Evolutionary conservation across 2,888 invertebrate species (phyloP), one percentile per base, ranked within the genome.

Genomic region (Ditylenchus weischeri): DNA sequence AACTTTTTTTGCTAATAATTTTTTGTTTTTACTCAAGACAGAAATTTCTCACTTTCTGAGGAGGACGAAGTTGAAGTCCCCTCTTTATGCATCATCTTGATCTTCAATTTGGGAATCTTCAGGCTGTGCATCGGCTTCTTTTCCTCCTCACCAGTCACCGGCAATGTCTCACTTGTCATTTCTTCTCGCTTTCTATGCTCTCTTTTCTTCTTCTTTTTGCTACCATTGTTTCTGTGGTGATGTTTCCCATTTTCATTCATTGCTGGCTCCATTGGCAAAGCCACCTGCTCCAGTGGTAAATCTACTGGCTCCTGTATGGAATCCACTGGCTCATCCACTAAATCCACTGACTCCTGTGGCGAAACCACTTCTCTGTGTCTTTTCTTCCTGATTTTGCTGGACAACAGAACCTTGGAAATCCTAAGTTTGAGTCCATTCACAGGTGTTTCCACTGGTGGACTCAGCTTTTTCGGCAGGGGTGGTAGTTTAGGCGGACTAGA

Each of bases 191-290:
- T 38, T 19, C 47, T 48, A n/a, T 54, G 51, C 10, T 50, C 35
- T 50, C 23, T 69, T 68, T 29, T 66, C 68, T 51, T 66, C 66
- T 65, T 49, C 47, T 19, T 66, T 57, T n/a, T 66, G 50, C 68
- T 36, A 18, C 54, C 54, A 54, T 54, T 54, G 10, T 7, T 54
- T 11, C n/a, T 54, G 54, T 29, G 23, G 29, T 29, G 23, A 10
- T 54, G 21, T 21, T 54, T 54, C 1, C 29, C 23, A 10, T 54
- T 54, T 29, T 10, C 21, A 29, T 29, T 29, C 29, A 29, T n/a
- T n/a, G n/a, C 29, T 29, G 29, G 29, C 29, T 29, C 29, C 29
- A 4, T 5, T 5, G 29, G 29, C 29, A 29, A 29, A 29, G 29
- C 3, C 29, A 29, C 29, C 29, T 29, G 29, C 29, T 29, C 29